phyloP scores from a whole-genome alignment of 2,888 invertebrate species.

The Steromphala cineraria region DNA sequence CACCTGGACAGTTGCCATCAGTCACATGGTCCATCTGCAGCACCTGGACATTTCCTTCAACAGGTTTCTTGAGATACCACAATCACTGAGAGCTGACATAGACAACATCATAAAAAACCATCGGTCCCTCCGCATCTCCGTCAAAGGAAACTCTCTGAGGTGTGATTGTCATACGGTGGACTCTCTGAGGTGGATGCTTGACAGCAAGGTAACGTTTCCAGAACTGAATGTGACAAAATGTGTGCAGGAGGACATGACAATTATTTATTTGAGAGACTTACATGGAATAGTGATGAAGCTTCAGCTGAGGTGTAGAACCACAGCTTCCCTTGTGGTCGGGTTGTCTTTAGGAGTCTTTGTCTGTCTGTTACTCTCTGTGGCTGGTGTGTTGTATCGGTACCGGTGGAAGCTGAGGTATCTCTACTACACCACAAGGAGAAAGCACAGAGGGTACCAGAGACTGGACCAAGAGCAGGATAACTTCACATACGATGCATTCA shows the following conservation, averaged over 20 bases:
- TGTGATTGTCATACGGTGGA: background rate
- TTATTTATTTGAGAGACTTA: background rate
- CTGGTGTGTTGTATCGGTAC: background rate
- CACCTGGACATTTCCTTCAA: conserved; percentile 29
- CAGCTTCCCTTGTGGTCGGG: conserved; percentile 17
- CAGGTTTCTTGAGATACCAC: background rate
- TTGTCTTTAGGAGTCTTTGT: background rate
- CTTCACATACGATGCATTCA: conserved; percentile 31
- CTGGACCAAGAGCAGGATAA: background rate
- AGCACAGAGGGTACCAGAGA: background rate
- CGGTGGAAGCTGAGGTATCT: conserved; percentile 19
- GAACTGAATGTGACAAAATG: background rate
- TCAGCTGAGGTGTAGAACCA: conserved; percentile 26
- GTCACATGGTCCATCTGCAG: conserved; percentile 8
- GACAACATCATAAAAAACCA: background rate
- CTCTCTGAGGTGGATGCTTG: background rate
- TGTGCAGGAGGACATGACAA: too few species aligned
- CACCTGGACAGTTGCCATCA: conserved; percentile 21
- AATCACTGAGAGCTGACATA: background rate
- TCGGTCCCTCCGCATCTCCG: background rate
- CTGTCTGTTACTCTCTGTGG: background rate
- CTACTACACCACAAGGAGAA: background rate
- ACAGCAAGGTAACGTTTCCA: background rate
- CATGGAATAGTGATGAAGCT: background rate
- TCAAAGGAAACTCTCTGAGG: background rate